These are phyloP conservation scores for Heterohyrax brucei DNA, from an alignment of 2,797 vertebrate genomes.

Conservation along the genomic window DNA sequence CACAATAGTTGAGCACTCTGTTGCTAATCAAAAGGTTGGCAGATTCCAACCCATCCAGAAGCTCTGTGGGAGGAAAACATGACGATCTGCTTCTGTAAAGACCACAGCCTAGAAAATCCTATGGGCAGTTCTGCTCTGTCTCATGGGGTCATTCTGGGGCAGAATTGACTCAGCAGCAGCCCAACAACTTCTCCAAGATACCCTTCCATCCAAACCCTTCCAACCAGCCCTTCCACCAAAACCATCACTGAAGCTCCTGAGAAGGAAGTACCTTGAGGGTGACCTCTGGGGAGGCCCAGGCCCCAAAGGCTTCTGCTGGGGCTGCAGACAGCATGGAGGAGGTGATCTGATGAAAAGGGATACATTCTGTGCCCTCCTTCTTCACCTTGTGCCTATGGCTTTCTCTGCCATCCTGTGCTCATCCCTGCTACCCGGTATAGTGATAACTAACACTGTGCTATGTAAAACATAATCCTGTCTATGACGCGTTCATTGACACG, in stretches of 20 bases:
- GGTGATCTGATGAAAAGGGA: background rate
- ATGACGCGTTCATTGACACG: background rate
- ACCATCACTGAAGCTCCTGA: accelerated
- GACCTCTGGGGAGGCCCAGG: background rate
- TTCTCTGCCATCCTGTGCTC: background rate
- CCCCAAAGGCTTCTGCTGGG: too few relatives aligned
- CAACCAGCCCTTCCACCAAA: accelerated
- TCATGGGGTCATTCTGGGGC: background rate
- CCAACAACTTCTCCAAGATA: background rate
- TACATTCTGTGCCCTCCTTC: background rate
- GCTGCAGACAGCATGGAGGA: accelerated
- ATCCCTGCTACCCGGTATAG: background rate
- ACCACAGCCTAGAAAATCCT: background rate
- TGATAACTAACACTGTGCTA: accelerated
- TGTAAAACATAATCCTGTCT: background rate
- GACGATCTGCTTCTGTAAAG: background rate
- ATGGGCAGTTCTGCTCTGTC: background rate
- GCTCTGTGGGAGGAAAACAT: background rate
- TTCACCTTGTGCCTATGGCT: background rate
- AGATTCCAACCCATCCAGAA: background rate
- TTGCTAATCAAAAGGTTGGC: background rate
- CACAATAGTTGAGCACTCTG: background rate
- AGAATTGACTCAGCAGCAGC: background rate
- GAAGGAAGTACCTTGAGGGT: background rate
- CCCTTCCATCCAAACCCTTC: accelerated